Evolutionary conservation across 2,888 invertebrate species (phyloP), one percentile per base, ranked within the genome.

Genomic region (Melolontha melolontha): DNA sequence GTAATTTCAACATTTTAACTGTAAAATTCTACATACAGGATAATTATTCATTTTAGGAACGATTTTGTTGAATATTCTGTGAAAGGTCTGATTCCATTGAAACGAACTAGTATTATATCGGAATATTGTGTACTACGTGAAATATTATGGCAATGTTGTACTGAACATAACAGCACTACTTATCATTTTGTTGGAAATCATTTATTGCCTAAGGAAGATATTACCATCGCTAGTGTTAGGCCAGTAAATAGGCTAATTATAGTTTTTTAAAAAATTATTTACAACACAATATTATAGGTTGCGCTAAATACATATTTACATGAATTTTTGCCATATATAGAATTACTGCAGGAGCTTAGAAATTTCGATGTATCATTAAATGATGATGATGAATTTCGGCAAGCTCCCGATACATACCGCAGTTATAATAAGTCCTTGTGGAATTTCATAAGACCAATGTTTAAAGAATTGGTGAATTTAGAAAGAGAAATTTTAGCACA

Each of bases 71-170:
- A 75, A 47, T 68, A 77, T 8, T 71, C 76, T 70, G 74, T 77
- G 2, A 72, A 75, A 49, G 79, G 79, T 5, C 70, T 82, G 29
- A 67, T 80, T 12, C 67, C 69, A 1, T 67, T 77, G 1, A 74
- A 74, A 41, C 74, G 71, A 8, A 73, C 78, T 0, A 79, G 72
- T 16, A 72, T 82, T 40, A 74, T 82, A 16, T 75, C 82, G 0
- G 83, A 83, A 70, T 83, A 83, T 73, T 81, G 81, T 74, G 79
- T 81, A 2, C 77, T 83, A 66, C 71, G 83, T 52, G 83, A 83
- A 72, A 71, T 83, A 16, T 72, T 83, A 27, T 83, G 82, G 82
- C 82, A 83, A 70, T 68, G 82, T 50, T 80, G 76, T 71, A 71
- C 70, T 29, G 75, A 75, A 2, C 80, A 81, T 67, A 74, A 75